Base-by-base conservation (phyloP, 1,140 invertebrate genomes). In the Drosophila serrata region DNA sequence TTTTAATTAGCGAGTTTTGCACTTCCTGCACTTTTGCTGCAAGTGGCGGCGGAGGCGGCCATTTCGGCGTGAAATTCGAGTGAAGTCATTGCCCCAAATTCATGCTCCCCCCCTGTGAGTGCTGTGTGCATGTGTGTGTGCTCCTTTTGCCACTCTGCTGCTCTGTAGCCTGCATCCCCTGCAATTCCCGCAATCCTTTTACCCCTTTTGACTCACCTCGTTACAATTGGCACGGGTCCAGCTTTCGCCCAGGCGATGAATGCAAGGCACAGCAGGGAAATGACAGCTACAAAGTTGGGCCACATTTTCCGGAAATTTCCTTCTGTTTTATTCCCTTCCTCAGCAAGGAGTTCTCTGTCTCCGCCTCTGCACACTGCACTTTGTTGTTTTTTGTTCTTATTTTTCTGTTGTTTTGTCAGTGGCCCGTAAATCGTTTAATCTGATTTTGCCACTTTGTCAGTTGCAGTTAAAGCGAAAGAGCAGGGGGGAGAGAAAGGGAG, bases 191-290 rank as follows among this genome's bases (percentile, higher is more conserved):
- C 33, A 43, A 53, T 51, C 48, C 35, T n/a, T n/a, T 39, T 45
- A 15, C 19, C 39, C 53, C 39, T 35, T 35, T 19, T 31, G 45
- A 73, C 91, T 92, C 78, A 92, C 91, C 91, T 92, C 91, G 65
- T 92, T 53, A 92, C 91, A 86, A 86, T 92, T 92, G 91, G 91
- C 91, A 92, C 84, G 27, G 91, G 91, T 81, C 91, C 91, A 92
- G 85, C 75, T 68, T 78, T 73, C 15, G 86, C 81, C 78, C 78
- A 85, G 60, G 81, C 86, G 46, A 90, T 70, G 48, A 90, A 51
- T 67, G 86, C 85, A 56, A 90, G 64, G 57, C 74, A 81, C 45
- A 90, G 45, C 60, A 90, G 42, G 61, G 78, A 75, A 79, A 86
- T 60, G 75, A 85, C 67, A 61, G 78, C 86, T 49, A 90, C 42